Evolutionary conservation across 2,113 vertebrate genomes (phyloP).

Genomic region (Cygnus buccinator): DNA sequence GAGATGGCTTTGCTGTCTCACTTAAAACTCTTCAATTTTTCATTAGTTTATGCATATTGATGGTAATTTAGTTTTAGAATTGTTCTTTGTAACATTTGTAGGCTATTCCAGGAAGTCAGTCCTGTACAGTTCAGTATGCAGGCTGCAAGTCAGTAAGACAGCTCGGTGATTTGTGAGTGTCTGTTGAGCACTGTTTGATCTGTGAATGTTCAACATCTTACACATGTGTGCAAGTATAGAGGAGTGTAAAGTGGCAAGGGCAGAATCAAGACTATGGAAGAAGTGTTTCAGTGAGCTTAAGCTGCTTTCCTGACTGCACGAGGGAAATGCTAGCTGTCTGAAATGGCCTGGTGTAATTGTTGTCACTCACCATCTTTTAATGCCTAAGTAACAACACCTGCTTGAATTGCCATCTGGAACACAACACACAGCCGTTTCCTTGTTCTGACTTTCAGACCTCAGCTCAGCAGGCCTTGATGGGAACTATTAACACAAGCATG

Average conservation of each 20-base stretch:
- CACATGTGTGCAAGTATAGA: background rate
- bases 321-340: background rate
- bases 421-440: background rate
- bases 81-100: fast-evolving
- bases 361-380: background rate
- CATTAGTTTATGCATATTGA: background rate
- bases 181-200: background rate
- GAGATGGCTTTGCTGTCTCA: background rate
- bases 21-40: background rate
- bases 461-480: slow-evolving; percentile 98
- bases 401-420: background rate
- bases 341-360: background rate
- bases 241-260: background rate
- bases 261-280: background rate
- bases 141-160: background rate
- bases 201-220: background rate
- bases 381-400: background rate
- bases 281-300: background rate
- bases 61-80: background rate
- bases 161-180: background rate
- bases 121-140: too few species aligned
- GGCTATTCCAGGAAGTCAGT: background rate
- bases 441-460: slow-evolving; percentile 83
- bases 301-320: background rate
- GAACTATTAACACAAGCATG: slow-evolving; percentile 98